These are phyloP conservation scores for Cheumatopsyche charites DNA, from an alignment of 1,140 invertebrate species.

Conservation along the genomic window DNA sequence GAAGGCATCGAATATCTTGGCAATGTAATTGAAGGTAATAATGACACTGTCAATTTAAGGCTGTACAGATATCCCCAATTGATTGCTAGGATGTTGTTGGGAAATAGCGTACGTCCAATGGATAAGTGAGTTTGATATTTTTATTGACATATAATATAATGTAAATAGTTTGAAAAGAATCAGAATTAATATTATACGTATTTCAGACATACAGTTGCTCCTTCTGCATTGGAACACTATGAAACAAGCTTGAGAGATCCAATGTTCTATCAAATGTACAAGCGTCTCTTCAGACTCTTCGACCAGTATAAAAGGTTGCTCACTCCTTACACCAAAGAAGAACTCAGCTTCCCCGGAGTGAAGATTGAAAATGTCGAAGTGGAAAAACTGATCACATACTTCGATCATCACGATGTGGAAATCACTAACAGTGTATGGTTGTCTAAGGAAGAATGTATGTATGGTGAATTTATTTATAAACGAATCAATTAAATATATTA, in stretches of 20 bases:
- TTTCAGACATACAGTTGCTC: conserved; percentile 53
- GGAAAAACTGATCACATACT: conserved; percentile 67
- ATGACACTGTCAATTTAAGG: conserved; percentile 67
- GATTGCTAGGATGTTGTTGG: conserved; percentile 66
- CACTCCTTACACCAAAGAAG: conserved; percentile 60
- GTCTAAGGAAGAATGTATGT: conserved; percentile 54
- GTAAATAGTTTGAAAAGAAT: no score
- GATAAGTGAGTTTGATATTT: no score
- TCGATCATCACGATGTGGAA: conserved; percentile 63
- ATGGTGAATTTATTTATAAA: conserved; percentile 34
- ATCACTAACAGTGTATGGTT: conserved; percentile 59
- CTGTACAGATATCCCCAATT: conserved; percentile 68
- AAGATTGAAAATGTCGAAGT: conserved; percentile 67
- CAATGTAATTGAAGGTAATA: conserved; percentile 70
- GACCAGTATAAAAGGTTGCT: conserved; percentile 61
- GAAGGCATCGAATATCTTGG: conserved; percentile 68
- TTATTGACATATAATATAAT: no score
- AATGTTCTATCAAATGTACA: conserved; percentile 70
- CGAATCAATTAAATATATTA: background rate
- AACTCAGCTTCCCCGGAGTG: conserved; percentile 69
- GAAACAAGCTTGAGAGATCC: conserved; percentile 69
- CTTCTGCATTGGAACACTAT: conserved; percentile 62
- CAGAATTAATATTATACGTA: background rate
- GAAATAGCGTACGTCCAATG: conserved; percentile 52
- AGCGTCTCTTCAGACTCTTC: conserved; percentile 66